Evolutionary conservation across 1,140 invertebrate species (phyloP).

Genomic region (Piezodorus guildinii): DNA sequence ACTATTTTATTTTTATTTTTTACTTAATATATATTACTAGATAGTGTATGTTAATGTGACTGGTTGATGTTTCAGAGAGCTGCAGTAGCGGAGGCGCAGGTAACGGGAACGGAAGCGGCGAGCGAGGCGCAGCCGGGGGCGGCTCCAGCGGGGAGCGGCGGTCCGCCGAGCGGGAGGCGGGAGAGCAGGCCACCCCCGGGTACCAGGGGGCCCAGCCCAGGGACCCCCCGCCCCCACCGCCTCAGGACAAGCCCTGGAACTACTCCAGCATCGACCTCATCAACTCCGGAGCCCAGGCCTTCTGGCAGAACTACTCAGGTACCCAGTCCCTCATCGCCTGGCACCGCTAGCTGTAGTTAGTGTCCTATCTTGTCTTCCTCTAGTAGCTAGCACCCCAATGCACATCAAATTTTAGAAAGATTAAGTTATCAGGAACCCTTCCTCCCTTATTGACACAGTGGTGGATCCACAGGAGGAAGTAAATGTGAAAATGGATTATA

Average conservation of each 20-base stretch:
- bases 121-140: background rate
- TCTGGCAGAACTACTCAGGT: slow-evolving; percentile 84
- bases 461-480: no score
- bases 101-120: background rate
- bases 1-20: no score
- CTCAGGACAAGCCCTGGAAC: slow-evolving; percentile 41
- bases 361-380: no score
- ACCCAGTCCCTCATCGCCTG: slow-evolving; percentile 20
- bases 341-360: background rate
- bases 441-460: no score
- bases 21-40: no score
- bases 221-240: slow-evolving; percentile 35
- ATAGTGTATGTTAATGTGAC: no score
- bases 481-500: no score
- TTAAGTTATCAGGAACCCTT: no score
- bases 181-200: slow-evolving; percentile 21
- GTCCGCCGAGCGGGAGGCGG: slow-evolving; percentile 17
- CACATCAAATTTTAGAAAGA: no score
- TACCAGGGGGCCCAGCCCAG: slow-evolving; percentile 24
- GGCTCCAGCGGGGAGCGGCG: slow-evolving; percentile 13
- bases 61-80: background rate
- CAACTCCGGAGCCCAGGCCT: slow-evolving; percentile 46
- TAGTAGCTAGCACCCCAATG: no score
- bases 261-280: slow-evolving; percentile 34
- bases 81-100: background rate